Conservation (phyloP, 2,113 vertebrate species). For the Bubo bubo region DNA sequence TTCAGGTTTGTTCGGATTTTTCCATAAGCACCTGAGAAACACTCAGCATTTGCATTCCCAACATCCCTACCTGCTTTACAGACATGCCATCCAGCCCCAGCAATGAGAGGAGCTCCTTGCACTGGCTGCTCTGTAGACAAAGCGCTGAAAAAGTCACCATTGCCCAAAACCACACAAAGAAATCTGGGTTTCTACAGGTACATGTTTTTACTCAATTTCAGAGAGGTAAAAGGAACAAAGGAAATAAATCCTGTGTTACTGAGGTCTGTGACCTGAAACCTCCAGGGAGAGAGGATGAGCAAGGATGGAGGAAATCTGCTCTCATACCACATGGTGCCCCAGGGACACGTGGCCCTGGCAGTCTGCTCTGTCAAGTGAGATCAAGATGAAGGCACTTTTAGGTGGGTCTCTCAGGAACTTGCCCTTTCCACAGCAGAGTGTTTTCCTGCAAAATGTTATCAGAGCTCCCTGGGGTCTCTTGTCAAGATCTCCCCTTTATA, state of each 20-base stretch:
- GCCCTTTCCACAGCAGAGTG: background rate
- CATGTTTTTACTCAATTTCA: background rate
- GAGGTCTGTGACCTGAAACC: background rate
- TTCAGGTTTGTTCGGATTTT: background rate
- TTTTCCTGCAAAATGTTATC: background rate
- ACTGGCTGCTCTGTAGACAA: background rate
- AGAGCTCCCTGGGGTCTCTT: background rate
- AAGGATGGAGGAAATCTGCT: background rate
- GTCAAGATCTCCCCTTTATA: background rate
- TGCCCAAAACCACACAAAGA: background rate
- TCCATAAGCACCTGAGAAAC: background rate
- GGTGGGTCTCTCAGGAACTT: background rate
- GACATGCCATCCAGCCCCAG: background rate
- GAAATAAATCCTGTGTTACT: background rate
- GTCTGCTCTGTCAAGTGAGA: background rate
- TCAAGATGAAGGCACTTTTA: background rate
- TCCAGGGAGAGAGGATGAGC: background rate
- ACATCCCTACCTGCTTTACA: background rate
- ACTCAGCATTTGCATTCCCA: background rate
- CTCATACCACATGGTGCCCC: background rate
- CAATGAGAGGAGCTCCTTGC: background rate
- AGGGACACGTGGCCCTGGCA: background rate
- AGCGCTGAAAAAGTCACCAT: background rate
- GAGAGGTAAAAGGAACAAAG: background rate
- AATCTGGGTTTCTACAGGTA: background rate